Conservation (phyloP, 1,140 invertebrate genomes). For the Drosophila nannoptera region DNA sequence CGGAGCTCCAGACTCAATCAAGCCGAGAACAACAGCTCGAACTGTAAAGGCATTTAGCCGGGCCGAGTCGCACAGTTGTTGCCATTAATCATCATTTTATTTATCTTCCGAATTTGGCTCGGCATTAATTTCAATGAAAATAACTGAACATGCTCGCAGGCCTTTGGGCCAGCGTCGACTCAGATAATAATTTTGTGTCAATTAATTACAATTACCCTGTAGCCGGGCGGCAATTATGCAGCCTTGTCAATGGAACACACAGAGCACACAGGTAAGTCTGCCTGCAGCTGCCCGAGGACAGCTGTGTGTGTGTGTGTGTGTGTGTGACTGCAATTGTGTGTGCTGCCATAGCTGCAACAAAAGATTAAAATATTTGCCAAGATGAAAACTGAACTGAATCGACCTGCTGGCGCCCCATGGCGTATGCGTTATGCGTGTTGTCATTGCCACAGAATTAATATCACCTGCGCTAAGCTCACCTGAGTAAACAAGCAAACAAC, state of each 20-base stretch:
- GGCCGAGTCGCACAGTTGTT: not conserved
- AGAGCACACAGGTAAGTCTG: constrained; percentile 9
- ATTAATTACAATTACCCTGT: constrained; percentile 55
- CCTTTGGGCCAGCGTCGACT: constrained; percentile 8
- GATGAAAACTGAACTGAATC: constrained; percentile 32
- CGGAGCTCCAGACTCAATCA: not conserved
- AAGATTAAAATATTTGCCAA: constrained; percentile 35
- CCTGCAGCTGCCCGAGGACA: constrained; percentile 11
- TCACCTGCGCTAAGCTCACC: not conserved
- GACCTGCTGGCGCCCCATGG: constrained; percentile 11
- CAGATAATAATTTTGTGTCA: constrained; percentile 49
- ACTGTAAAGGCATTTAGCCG: not conserved
- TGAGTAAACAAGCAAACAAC: constrained; percentile 16
- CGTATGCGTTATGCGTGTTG: constrained; percentile 21
- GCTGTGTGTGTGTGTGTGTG: not conserved
- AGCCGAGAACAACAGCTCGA: not conserved
- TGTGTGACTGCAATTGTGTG: constrained; percentile 6
- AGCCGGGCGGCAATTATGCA: constrained; percentile 37
- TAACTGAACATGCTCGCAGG: constrained; percentile 1
- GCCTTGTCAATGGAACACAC: constrained; percentile 41
- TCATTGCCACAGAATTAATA: constrained; percentile 12
- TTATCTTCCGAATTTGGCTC: constrained; percentile 22
- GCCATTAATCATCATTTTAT: constrained; percentile 35
- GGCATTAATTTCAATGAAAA: constrained; percentile 28
- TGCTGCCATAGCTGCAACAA: constrained; percentile 26